phyloP scores from a whole-genome alignment of 1,140 invertebrate species.

The Drosophila kohkoa region DNA sequence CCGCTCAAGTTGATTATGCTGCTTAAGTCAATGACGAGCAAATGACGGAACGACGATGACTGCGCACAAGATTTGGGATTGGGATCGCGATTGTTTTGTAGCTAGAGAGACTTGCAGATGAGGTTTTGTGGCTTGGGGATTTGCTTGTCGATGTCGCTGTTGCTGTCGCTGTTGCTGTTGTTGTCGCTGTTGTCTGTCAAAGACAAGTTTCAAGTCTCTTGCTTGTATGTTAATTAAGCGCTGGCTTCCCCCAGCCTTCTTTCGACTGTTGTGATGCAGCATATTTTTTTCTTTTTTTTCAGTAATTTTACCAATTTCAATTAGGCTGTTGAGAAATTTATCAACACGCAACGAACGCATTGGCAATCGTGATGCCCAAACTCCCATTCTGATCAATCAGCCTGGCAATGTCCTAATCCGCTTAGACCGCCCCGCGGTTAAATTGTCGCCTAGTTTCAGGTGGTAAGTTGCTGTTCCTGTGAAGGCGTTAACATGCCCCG shows the following conservation, averaged over 20 bases:
- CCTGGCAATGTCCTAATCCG: constrained; percentile 51
- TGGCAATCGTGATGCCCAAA: neutral
- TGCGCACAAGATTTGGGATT: constrained; percentile 72
- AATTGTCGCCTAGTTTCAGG: constrained; percentile 62
- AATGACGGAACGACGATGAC: constrained; percentile 57
- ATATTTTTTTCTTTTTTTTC: constrained; percentile 15
- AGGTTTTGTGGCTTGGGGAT: constrained; percentile 39
- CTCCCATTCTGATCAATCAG: neutral
- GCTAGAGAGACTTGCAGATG: constrained; percentile 18
- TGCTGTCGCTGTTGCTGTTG: constrained; percentile 25
- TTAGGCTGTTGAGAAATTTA: constrained; percentile 26
- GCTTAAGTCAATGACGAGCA: constrained; percentile 76
- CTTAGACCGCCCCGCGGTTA: constrained; percentile 56
- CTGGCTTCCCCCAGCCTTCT: neutral
- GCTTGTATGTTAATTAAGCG: constrained; percentile 80
- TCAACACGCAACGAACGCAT: neutral
- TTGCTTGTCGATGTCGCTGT: constrained; percentile 38
- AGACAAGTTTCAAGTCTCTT: constrained; percentile 76
- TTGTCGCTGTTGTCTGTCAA: constrained; percentile 58
- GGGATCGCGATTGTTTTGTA: constrained; percentile 44
- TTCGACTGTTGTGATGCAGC: constrained; percentile 45
- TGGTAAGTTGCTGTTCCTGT: neutral
- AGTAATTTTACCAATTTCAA: constrained; percentile 55
- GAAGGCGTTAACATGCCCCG: constrained; percentile 59
- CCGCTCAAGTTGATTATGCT: constrained; percentile 79